Evolutionary conservation across 2,797 vertebrate species (phyloP).

Genomic region (Pantherophis alleghaniensis): DNA sequence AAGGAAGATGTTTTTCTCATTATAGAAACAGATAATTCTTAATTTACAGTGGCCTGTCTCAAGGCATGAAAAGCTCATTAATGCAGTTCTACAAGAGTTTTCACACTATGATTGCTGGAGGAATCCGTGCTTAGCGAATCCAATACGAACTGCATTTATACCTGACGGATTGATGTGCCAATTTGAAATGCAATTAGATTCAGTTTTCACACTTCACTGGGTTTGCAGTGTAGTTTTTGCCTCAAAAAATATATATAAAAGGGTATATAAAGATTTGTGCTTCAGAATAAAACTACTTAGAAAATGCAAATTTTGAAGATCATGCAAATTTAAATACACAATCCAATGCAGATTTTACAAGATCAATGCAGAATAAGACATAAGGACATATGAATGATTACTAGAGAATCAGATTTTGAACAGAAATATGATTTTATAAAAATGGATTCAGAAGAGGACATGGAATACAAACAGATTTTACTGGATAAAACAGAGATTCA

Average conservation of each 20-base stretch:
- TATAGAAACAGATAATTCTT: not conserved
- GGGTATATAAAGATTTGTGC: not conserved
- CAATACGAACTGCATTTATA: not conserved
- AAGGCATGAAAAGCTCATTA: not conserved
- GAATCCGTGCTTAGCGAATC: not conserved
- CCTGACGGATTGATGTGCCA: not conserved
- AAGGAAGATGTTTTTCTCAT: not conserved
- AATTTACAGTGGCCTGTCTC: not conserved
- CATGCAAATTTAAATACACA: not conserved
- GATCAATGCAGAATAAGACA: not conserved
- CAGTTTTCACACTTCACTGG: not conserved
- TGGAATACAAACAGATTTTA: too few species aligned
- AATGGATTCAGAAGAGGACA: too few species aligned
- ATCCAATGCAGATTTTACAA: not conserved
- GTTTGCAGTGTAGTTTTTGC: not conserved
- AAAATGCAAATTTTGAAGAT: not conserved
- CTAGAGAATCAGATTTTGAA: not conserved
- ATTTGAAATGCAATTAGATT: not conserved
- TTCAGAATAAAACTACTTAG: not conserved
- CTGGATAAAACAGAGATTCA: too few species aligned
- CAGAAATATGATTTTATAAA: not conserved
- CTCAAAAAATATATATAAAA: not conserved
- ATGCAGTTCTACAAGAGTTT: not conserved
- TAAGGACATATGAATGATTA: not conserved
- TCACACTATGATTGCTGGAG: not conserved